phyloP scores from a whole-genome alignment of 1,140 invertebrate species.

The Zaprionus taronus region DNA sequence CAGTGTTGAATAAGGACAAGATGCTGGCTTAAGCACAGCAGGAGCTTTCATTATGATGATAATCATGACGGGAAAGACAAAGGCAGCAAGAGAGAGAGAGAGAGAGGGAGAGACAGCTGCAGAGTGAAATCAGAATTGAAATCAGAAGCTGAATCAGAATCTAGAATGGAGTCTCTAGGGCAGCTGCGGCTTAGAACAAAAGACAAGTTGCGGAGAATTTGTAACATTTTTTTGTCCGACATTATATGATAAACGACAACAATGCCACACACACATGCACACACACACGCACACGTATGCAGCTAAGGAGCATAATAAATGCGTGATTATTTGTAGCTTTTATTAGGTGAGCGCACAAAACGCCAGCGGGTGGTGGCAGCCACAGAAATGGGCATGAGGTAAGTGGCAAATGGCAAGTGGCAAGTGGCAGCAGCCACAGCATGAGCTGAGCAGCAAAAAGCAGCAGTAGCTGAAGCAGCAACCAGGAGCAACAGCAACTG shows the following conservation, averaged over 20 bases:
- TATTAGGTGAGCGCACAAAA: constrained; percentile 64
- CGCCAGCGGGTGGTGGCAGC: constrained; percentile 41
- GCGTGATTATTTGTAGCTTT: constrained; percentile 77
- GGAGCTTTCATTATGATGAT: constrained; percentile 45
- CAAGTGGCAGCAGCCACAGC: constrained; percentile 8
- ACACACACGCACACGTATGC: background rate
- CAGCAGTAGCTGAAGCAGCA: background rate
- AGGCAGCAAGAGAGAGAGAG: background rate
- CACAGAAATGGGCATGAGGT: constrained; percentile 17
- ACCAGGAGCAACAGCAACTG: background rate
- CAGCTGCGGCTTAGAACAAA: constrained; percentile 53
- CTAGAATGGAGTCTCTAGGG: constrained; percentile 29
- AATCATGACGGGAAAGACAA: constrained; percentile 43
- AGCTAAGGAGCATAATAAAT: constrained; percentile 65
- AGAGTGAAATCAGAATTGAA: constrained; percentile 6
- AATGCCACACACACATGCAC: constrained; percentile 19
- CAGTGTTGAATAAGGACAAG: constrained; percentile 29
- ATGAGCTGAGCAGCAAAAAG: constrained; percentile 5
- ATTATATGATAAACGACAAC: constrained; percentile 45
- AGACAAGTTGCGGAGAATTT: constrained; percentile 53
- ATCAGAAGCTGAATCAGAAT: constrained; percentile 28
- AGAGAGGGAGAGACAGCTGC: background rate
- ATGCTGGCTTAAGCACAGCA: constrained; percentile 22
- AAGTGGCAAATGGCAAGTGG: constrained; percentile 20
- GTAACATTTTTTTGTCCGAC: constrained; percentile 35